phyloP scores from a whole-genome alignment of 2,888 invertebrate genomes.

The Sphaeridia pumilis region DNA sequence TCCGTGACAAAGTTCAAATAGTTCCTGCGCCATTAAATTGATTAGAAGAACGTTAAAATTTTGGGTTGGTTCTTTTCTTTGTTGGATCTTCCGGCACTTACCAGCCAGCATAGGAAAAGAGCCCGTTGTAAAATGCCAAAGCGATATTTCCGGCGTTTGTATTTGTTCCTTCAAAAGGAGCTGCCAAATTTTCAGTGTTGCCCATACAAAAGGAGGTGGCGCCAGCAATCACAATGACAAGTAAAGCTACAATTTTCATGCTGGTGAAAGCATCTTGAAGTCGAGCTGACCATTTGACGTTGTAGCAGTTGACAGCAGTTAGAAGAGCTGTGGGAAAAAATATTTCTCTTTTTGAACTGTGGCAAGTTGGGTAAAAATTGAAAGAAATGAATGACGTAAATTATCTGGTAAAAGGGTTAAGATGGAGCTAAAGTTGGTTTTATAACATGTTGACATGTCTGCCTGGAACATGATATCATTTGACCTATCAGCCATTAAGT shows the following conservation, averaged over 20 bases:
- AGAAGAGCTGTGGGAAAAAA: conserved; percentile 65
- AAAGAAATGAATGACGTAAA: no score
- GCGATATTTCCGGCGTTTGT: conserved; percentile 64
- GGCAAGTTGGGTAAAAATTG: no score
- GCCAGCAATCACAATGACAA: conserved; percentile 73
- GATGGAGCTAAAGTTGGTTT: no score
- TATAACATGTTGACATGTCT: no score
- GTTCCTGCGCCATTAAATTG: conserved; percentile 59
- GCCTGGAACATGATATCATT: no score
- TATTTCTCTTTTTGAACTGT: no score
- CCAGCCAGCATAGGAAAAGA: conserved; percentile 89
- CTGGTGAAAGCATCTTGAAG: conserved; percentile 88
- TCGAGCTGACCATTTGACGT: conserved; percentile 89
- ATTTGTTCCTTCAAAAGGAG: conserved; percentile 61
- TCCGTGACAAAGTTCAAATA: conserved; percentile 91
- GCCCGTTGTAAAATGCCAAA: conserved; percentile 78
- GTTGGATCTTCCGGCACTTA: no score
- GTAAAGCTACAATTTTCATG: conserved; percentile 75
- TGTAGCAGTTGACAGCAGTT: conserved; percentile 86
- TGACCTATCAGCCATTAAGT: no score
- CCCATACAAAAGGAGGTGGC: conserved; percentile 60
- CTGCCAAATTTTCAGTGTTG: conserved; percentile 57
- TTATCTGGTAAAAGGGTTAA: no score
- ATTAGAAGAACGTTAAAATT: no score
- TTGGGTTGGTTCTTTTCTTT: no score